Percentiles rank a stretch among this genome's conserved stretches.
phyloP scores from a whole-genome alignment of 2,888 invertebrate genomes.

The Lissonota sp. region DNA sequence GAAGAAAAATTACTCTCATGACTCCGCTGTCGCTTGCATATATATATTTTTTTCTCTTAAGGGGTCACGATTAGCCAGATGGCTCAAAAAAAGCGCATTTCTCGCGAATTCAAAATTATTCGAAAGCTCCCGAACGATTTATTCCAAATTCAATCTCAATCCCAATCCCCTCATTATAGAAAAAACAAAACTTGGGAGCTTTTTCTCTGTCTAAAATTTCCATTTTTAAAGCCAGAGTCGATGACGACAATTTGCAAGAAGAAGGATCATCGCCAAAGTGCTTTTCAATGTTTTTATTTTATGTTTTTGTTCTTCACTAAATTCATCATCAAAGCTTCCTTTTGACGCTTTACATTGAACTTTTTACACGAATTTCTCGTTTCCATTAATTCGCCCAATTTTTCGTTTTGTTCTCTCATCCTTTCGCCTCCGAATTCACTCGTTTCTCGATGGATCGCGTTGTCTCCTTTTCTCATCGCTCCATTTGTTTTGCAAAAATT shows the following conservation, averaged over 20 bases:
- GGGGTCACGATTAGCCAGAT: neutral
- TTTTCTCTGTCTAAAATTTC: too few relatives aligned
- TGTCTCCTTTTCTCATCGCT: neutral
- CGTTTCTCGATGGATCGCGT: neutral
- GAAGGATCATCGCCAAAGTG: too few relatives aligned
- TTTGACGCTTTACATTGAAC: too few relatives aligned
- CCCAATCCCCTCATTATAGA: too few relatives aligned
- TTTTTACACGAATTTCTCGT: neutral
- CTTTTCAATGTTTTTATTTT: neutral
- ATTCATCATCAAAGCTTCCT: too few relatives aligned
- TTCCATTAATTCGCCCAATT: neutral
- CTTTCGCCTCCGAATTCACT: neutral
- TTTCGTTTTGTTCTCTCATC: neutral
- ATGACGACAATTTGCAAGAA: too few relatives aligned
- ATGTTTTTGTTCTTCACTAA: neutral
- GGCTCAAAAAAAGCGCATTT: too few relatives aligned
- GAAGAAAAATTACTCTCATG: conserved; percentile 20
- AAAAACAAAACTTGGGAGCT: too few relatives aligned
- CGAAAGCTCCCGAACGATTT: too few relatives aligned
- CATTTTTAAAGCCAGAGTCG: too few relatives aligned
- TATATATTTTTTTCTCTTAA: neutral
- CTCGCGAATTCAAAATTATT: too few relatives aligned
- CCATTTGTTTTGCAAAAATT: conserved; percentile 28
- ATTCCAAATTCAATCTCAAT: too few relatives aligned
- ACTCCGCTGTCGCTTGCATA: neutral